A percentile compares a stretch with the other conserved stretches of the same genome.
Conservation (phyloP, 2,797 vertebrate species). For the Danio aesculapii region DNA sequence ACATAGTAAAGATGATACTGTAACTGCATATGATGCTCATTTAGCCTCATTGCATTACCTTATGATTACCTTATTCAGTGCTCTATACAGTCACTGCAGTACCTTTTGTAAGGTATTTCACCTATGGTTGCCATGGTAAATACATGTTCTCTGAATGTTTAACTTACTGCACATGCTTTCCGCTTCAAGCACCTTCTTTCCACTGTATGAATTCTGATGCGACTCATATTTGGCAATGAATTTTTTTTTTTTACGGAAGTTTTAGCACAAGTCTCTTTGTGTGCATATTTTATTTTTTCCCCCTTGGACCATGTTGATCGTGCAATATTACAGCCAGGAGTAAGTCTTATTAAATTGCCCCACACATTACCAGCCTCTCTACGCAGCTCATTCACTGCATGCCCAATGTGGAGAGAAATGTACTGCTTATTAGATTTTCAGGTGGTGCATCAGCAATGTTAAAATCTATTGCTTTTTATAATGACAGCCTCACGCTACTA, state of each 20-base stretch:
- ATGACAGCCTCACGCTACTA: slow-evolving; percentile 46
- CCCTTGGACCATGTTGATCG: slow-evolving; percentile 77
- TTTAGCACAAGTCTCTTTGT: slow-evolving; percentile 66
- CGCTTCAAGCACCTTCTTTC: background rate
- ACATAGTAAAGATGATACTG: background rate
- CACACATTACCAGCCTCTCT: slow-evolving; percentile 76
- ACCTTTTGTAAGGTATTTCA: slow-evolving; percentile 1
- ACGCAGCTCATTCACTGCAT: slow-evolving; percentile 38
- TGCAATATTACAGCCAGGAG: slow-evolving; percentile 80
- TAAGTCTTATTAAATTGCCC: slow-evolving; percentile 84
- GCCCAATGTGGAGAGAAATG: slow-evolving; percentile 73
- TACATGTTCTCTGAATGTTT: background rate
- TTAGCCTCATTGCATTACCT: background rate
- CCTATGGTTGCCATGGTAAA: slow-evolving; percentile 29
- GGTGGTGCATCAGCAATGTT: slow-evolving; percentile 66
- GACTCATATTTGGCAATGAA: background rate
- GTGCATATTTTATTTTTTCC: slow-evolving; percentile 60
- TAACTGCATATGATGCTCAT: background rate
- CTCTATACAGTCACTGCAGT: background rate
- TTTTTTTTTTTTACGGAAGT: background rate
- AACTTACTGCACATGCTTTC: background rate
- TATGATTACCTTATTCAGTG: too few species aligned
- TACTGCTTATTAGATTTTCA: slow-evolving; percentile 64
- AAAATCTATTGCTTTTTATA: slow-evolving; percentile 60
- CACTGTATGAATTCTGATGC: background rate